These are phyloP conservation scores for Petrosia ficiformis DNA, from an alignment of 37 sponge, comb jelly and placozoan genomes.

Conservation along the genomic window DNA sequence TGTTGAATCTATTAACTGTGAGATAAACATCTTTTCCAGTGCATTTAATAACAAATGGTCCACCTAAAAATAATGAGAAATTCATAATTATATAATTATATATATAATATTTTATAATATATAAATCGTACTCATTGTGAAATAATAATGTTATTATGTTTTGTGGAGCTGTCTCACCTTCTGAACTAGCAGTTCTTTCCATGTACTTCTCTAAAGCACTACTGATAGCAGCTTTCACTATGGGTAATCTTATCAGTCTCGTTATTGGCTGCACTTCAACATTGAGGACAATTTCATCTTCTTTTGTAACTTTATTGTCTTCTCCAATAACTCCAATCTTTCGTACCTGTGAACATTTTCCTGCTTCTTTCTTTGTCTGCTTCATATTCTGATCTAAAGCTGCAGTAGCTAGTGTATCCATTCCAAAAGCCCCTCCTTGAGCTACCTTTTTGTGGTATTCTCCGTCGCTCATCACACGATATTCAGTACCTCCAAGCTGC, in stretches of 20 bases:
- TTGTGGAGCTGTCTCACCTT: too few relatives aligned
- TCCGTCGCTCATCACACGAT: slow-evolving; percentile 38
- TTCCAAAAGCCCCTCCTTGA: slow-evolving; percentile 23
- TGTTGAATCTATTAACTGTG: slow-evolving; percentile 8
- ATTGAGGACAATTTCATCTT: slow-evolving; percentile 27
- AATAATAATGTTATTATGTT: too few relatives aligned
- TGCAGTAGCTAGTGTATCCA: slow-evolving; percentile 6
- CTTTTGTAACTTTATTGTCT: slow-evolving; percentile 1
- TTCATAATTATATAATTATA: too few relatives aligned
- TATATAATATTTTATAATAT: too few relatives aligned
- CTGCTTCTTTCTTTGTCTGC: neutral
- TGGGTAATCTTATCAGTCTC: neutral
- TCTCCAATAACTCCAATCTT: slow-evolving; percentile 24
- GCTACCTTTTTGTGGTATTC: slow-evolving; percentile 1
- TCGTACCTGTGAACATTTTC: slow-evolving; percentile 4
- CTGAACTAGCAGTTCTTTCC: neutral
- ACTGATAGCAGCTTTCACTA: neutral
- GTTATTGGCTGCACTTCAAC: slow-evolving; percentile 17
- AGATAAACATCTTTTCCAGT: slow-evolving; percentile 17
- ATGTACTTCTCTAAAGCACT: slow-evolving; percentile 8
- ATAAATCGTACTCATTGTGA: too few relatives aligned
- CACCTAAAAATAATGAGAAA: neutral
- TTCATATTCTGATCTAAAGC: neutral
- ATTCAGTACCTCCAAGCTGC: slow-evolving; percentile 24
- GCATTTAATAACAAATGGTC: slow-evolving; percentile 17